Conservation (phyloP, 2,888 invertebrate genomes). For the Lydus trimaculatus region DNA sequence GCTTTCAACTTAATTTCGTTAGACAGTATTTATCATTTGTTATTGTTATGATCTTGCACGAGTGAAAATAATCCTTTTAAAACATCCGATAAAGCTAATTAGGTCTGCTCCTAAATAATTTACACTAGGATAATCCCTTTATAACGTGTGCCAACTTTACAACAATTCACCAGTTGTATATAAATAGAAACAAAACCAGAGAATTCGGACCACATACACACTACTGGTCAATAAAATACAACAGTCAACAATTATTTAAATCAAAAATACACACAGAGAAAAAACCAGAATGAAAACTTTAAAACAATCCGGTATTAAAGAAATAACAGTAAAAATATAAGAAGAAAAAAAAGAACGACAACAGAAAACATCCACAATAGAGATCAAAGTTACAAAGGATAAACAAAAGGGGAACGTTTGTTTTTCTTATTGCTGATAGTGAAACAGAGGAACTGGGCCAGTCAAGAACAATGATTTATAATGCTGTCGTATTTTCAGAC, state of each 20-base stretch:
- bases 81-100: slow-evolving; percentile 43
- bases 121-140: slow-evolving; percentile 38
- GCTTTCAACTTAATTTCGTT: slow-evolving; percentile 35
- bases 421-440: slow-evolving; percentile 26
- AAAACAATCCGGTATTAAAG: neutral
- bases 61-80: slow-evolving; percentile 42
- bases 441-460: slow-evolving; percentile 29
- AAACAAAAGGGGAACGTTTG: slow-evolving; percentile 25
- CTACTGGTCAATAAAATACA: neutral
- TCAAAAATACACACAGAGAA: neutral
- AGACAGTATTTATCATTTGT: slow-evolving; percentile 35
- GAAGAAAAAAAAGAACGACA: neutral
- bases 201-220: neutral
- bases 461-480: slow-evolving; percentile 36
- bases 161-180: slow-evolving; percentile 32
- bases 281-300: neutral
- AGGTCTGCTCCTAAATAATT: slow-evolving; percentile 39
- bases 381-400: slow-evolving; percentile 31
- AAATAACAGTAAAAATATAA: neutral
- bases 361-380: slow-evolving; percentile 40
- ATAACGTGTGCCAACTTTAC: slow-evolving; percentile 39
- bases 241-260: neutral
- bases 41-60: slow-evolving; percentile 35
- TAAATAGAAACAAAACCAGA: slow-evolving; percentile 19
- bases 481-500: slow-evolving; percentile 11